These are phyloP conservation scores for Epicampocera succincta DNA, from an alignment of 2,888 invertebrate genomes.

Conservation along the genomic window DNA sequence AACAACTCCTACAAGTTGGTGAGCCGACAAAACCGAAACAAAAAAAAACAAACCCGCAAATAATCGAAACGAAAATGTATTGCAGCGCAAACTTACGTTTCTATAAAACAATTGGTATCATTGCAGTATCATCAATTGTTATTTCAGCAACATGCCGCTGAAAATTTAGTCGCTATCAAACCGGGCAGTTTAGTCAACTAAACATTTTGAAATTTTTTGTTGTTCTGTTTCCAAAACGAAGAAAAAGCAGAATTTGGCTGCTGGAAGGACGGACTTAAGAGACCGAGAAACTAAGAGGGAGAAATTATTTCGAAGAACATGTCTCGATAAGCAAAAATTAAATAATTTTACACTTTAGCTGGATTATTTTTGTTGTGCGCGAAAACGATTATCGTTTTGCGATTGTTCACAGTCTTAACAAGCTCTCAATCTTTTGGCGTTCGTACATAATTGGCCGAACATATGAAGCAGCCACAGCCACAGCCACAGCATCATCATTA, in stretches of 20 bases:
- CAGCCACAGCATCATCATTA: conserved; percentile 7
- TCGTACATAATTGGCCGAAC: conserved; percentile 71
- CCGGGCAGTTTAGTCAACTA: conserved; percentile 60
- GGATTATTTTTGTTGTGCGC: conserved; percentile 55
- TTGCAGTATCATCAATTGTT: conserved; percentile 67
- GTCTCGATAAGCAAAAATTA: conserved; percentile 72
- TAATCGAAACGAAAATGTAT: conserved; percentile 11
- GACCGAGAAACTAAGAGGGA: not conserved
- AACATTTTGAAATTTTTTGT: conserved; percentile 44
- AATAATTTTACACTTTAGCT: conserved; percentile 72
- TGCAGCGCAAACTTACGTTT: conserved; percentile 11
- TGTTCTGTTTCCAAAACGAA: not conserved
- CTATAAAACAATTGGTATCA: conserved; percentile 61
- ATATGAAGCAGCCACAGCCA: conserved; percentile 23
- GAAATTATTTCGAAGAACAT: conserved; percentile 58
- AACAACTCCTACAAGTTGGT: conserved; percentile 65
- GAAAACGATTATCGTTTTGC: conserved; percentile 68
- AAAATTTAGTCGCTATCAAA: conserved; percentile 63
- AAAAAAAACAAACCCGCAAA: conserved; percentile 17
- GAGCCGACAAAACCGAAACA: not conserved
- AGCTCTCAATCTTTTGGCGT: conserved; percentile 72
- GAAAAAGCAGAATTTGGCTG: conserved; percentile 6
- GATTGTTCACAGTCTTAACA: conserved; percentile 71
- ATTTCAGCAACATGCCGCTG: conserved; percentile 67
- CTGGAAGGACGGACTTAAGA: not conserved